These are phyloP conservation scores for Caenorhabditis panamensis DNA, from an alignment of 2,888 invertebrate species.

Conservation along the genomic window DNA sequence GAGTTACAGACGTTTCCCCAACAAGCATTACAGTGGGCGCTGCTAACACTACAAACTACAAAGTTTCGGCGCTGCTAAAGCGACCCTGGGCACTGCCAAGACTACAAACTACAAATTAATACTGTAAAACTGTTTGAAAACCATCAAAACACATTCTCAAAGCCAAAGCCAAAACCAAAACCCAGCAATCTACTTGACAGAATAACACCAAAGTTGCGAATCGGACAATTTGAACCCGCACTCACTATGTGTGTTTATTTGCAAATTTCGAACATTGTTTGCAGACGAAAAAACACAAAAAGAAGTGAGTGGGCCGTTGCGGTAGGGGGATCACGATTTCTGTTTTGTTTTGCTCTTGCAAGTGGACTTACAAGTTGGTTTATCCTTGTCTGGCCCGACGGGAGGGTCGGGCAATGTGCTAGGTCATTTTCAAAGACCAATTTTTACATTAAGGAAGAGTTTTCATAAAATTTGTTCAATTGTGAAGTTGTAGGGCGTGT, in stretches of 20 bases:
- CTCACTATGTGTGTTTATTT: not conserved
- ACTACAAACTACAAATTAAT: no score
- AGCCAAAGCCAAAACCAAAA: no score
- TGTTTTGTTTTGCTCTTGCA: not conserved
- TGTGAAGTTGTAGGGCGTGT: not conserved
- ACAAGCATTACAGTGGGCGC: not conserved
- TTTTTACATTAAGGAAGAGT: no score
- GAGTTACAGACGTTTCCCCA: not conserved
- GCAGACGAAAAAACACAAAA: constrained; percentile 1
- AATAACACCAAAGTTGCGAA: not conserved
- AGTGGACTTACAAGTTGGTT: no score
- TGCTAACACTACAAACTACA: no score
- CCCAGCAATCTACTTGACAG: not conserved
- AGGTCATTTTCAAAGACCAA: no score
- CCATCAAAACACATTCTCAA: no score
- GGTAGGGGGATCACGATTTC: not conserved
- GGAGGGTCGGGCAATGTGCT: no score
- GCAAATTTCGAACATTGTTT: constrained; percentile 6
- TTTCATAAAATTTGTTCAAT: not conserved
- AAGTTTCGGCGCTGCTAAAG: no score
- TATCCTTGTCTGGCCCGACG: no score
- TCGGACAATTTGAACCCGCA: constrained; percentile 11
- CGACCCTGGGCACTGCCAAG: no score
- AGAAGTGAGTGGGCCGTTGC: not conserved
- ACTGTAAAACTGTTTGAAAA: no score